Percentiles rank a stretch among this genome's conserved stretches.
These are phyloP conservation scores for Aelia acuminata DNA, from an alignment of 2,888 invertebrate genomes.

Conservation along the genomic window DNA sequence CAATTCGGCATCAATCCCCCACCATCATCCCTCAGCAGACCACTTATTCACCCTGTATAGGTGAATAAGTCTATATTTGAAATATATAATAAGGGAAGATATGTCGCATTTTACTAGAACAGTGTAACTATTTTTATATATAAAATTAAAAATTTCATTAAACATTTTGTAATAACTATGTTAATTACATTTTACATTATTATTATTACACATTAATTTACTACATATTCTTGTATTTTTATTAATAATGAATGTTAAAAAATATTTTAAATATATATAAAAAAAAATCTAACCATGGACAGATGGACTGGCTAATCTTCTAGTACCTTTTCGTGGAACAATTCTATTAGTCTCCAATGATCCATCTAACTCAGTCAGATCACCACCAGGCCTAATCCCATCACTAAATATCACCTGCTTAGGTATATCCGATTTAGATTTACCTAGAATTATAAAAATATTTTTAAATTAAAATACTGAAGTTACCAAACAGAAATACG, in stretches of 20 bases:
- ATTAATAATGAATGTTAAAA: not conserved
- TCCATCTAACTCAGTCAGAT: conserved; percentile 84
- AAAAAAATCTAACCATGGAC: conserved; percentile 45
- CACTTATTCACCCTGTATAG: too few relatives aligned
- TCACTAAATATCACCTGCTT: conserved; percentile 86
- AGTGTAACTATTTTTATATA: too few relatives aligned
- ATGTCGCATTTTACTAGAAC: too few relatives aligned
- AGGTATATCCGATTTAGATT: conserved; percentile 66
- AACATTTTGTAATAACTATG: too few relatives aligned
- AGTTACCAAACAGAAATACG: not conserved
- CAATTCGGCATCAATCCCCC: too few relatives aligned
- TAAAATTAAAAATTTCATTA: too few relatives aligned
- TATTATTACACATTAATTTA: too few relatives aligned
- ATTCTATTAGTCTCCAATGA: conserved; percentile 71
- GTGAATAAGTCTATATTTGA: too few relatives aligned
- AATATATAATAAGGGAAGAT: too few relatives aligned
- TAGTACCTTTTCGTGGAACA: conserved; percentile 58
- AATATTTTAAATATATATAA: not conserved
- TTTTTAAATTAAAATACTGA: not conserved
- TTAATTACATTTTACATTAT: too few relatives aligned
- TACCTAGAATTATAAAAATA: conserved; percentile 64
- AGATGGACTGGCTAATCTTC: conserved; percentile 60
- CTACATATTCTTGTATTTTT: not conserved
- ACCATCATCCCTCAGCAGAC: too few relatives aligned
- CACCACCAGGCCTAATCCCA: conserved; percentile 89